Percentiles rank a stretch among this genome's conserved stretches.
phyloP scores from a whole-genome alignment of 2,888 invertebrate genomes.

The Sthenelais limicola region DNA sequence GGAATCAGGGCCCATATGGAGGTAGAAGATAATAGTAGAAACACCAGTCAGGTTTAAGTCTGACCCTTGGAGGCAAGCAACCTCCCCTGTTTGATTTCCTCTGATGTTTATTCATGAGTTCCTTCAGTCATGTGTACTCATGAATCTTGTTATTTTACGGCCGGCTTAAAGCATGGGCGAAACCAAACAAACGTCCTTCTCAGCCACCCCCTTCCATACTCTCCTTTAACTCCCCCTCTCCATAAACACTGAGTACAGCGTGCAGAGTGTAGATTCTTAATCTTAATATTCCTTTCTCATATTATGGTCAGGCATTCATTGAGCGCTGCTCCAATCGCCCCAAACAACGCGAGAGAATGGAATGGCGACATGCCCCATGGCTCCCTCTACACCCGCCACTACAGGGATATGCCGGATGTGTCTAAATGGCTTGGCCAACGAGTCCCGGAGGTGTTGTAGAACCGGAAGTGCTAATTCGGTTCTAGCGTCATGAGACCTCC shows the following conservation, averaged over 20 bases:
- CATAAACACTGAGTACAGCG: neutral
- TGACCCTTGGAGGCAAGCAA: neutral
- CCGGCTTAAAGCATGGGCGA: neutral
- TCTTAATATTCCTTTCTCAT: too few species aligned
- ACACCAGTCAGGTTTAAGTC: neutral
- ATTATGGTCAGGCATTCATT: too few species aligned
- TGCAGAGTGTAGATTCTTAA: too few species aligned
- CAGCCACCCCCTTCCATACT: too few species aligned
- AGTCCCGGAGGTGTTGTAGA: too few species aligned
- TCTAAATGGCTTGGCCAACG: neutral
- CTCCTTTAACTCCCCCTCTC: neutral
- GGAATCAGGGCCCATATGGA: too few species aligned
- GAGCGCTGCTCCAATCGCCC: neutral
- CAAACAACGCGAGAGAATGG: neutral
- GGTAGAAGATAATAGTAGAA: too few species aligned
- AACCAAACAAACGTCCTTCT: neutral
- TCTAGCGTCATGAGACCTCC: too few species aligned
- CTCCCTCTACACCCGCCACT: neutral
- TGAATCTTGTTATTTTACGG: slow-evolving; percentile 28
- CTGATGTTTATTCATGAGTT: slow-evolving; percentile 36
- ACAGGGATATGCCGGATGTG: neutral
- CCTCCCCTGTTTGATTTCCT: slow-evolving; percentile 9
- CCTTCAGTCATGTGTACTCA: slow-evolving; percentile 26
- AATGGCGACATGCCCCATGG: too few species aligned
- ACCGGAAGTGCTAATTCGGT: too few species aligned